A percentile compares a stretch with the other conserved stretches of the same genome.
Evolutionary conservation across 2,113 vertebrate species (phyloP).

Genomic region (Phylloscopus trochiloides): DNA sequence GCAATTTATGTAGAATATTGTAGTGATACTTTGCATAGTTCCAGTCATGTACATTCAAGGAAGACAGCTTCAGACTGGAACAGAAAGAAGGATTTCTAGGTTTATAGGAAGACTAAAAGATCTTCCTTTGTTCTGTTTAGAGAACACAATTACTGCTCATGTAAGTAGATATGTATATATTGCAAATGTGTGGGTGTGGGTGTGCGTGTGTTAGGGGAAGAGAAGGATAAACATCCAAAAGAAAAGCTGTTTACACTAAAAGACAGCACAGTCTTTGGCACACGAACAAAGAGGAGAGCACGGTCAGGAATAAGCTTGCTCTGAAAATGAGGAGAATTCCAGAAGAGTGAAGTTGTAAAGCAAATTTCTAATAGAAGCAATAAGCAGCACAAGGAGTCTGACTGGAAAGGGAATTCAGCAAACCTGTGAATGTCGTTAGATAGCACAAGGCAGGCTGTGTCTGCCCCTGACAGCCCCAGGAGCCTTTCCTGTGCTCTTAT

Average conservation of each 20-base stretch:
- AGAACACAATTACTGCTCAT: neutral
- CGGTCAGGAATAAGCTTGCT: neutral
- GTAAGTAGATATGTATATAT: neutral
- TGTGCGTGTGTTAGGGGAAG: neutral
- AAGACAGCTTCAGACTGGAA: neutral
- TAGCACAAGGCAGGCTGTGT: neutral
- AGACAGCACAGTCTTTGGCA: neutral
- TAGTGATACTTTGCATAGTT: neutral
- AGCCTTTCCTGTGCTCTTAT: neutral
- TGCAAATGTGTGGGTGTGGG: neutral
- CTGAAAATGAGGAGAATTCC: neutral
- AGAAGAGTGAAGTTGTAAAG: neutral
- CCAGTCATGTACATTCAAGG: neutral
- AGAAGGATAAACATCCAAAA: neutral
- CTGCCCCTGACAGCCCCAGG: neutral
- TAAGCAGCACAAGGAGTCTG: neutral
- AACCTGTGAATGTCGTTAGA: neutral
- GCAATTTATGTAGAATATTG: neutral
- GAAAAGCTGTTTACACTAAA: neutral
- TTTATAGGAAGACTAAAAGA: neutral
- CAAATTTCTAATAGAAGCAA: neutral
- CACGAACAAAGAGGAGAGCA: neutral
- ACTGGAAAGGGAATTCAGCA: neutral
- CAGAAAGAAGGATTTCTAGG: neutral
- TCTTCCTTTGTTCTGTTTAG: neutral